phyloP scores from a whole-genome alignment of 1,140 invertebrate species.

The Drosophila varians region DNA sequence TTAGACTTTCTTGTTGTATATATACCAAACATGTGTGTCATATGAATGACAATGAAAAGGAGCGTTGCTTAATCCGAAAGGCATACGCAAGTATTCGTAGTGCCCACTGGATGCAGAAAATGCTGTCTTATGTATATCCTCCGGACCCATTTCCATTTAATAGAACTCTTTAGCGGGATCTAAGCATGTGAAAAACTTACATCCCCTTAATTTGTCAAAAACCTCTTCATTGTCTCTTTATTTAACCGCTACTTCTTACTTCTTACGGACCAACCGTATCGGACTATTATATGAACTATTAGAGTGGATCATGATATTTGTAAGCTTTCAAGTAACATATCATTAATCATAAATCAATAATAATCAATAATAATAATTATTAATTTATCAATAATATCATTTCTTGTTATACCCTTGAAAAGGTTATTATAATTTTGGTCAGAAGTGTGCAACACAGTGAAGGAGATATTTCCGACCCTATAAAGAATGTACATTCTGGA shows the following conservation, averaged over 20 bases:
- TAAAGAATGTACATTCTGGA: too few relatives aligned
- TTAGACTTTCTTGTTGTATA: slow-evolving; percentile 17
- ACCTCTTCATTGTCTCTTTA: slow-evolving; percentile 1
- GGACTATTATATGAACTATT: background rate
- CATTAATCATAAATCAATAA: too few relatives aligned
- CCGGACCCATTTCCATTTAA: slow-evolving; percentile 1
- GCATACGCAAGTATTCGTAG: slow-evolving; percentile 2
- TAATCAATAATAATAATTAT: too few relatives aligned
- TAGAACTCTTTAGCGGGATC: slow-evolving; percentile 2
- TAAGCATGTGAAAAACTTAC: slow-evolving; percentile 1
- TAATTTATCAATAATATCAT: too few relatives aligned
- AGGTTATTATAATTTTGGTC: too few relatives aligned
- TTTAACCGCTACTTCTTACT: slow-evolving; percentile 1
- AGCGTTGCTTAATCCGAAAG: slow-evolving; percentile 1
- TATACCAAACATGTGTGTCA: slow-evolving; percentile 26
- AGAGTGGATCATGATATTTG: background rate
- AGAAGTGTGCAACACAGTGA: too few relatives aligned
- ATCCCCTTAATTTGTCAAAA: slow-evolving; percentile 2
- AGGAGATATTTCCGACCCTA: too few relatives aligned
- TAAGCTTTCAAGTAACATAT: background rate
- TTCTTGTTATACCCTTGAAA: too few relatives aligned
- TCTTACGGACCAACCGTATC: background rate
- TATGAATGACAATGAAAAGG: slow-evolving; percentile 4
- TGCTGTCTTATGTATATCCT: slow-evolving; percentile 1
- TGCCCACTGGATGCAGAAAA: slow-evolving; percentile 3